phyloP scores from a whole-genome alignment of 2,113 vertebrate species.

The Loxodonta africana region DNA sequence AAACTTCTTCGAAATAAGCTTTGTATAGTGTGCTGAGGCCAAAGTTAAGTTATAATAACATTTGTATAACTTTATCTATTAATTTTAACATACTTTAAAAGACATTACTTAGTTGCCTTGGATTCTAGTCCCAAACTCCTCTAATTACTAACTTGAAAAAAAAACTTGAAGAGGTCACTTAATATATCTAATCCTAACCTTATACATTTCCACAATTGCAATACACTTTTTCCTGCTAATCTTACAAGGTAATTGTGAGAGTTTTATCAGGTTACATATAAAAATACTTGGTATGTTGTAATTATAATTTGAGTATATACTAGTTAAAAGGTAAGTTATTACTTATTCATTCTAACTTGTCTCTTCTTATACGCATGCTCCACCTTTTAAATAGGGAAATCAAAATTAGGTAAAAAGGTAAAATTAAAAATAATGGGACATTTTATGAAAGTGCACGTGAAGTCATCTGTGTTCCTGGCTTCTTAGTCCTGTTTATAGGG shows the following conservation, averaged over 20 bases:
- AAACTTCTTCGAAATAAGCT: not conserved
- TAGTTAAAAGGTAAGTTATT: not conserved
- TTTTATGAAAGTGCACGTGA: not conserved
- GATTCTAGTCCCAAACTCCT: not conserved
- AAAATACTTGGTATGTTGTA: not conserved
- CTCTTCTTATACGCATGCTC: not conserved
- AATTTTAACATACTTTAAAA: slow-evolving; percentile 2
- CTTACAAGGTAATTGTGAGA: not conserved
- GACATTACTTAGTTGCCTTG: not conserved
- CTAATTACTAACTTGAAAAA: slow-evolving; percentile 21
- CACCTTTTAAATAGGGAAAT: not conserved
- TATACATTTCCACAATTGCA: not conserved
- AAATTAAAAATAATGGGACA: slow-evolving; percentile 10
- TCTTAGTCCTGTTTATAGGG: not conserved
- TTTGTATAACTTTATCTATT: not conserved
- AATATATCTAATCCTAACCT: not conserved
- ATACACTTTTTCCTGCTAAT: not conserved
- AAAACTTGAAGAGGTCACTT: not conserved
- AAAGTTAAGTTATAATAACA: not conserved
- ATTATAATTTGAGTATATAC: not conserved
- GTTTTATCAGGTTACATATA: not conserved
- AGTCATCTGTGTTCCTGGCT: not conserved
- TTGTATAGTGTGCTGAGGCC: not conserved
- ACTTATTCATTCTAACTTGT: not conserved
- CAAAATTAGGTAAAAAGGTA: not conserved